phyloP scores from a whole-genome alignment of 92 coral and sea anemone genomes.

The Blastomussa wellsi region DNA sequence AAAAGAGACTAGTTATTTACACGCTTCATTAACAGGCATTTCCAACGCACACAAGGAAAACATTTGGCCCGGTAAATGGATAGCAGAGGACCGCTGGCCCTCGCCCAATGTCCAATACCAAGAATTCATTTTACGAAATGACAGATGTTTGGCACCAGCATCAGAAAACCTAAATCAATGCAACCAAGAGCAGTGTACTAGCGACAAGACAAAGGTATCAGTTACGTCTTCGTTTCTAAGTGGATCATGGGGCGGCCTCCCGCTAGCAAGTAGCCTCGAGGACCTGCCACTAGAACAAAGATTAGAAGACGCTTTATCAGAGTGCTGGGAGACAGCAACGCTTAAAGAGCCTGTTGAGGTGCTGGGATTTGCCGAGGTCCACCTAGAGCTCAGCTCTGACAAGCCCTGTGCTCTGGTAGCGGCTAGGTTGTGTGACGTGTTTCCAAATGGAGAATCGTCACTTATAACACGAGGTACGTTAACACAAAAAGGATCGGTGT shows the following conservation, averaged over 20 bases:
- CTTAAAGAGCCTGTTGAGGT: constrained; percentile 57
- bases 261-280: constrained; percentile 38
- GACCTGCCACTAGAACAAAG: constrained; percentile 70
- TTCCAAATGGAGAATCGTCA: constrained; percentile 71
- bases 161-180: neutral
- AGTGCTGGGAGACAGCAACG: constrained; percentile 70
- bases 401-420: constrained; percentile 55
- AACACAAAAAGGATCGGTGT: neutral
- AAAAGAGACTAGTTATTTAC: neutral
- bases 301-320: constrained; percentile 58
- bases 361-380: constrained; percentile 65
- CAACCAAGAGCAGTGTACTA: neutral
- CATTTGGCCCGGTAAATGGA: constrained; percentile 84
- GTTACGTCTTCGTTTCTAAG: constrained; percentile 47
- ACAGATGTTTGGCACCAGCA: constrained; percentile 27
- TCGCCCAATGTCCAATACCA: constrained; percentile 58
- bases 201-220: constrained; percentile 3
- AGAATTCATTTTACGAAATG: constrained; percentile 29
- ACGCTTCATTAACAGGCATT: constrained; percentile 42
- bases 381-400: constrained; percentile 68
- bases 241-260: constrained; percentile 53
- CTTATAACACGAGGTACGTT: constrained; percentile 70
- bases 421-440: constrained; percentile 76
- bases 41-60: constrained; percentile 50
- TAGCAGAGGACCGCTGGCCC: constrained; percentile 83